Conservation (phyloP, 2,888 invertebrate species). For the Cheilosia pagana region DNA sequence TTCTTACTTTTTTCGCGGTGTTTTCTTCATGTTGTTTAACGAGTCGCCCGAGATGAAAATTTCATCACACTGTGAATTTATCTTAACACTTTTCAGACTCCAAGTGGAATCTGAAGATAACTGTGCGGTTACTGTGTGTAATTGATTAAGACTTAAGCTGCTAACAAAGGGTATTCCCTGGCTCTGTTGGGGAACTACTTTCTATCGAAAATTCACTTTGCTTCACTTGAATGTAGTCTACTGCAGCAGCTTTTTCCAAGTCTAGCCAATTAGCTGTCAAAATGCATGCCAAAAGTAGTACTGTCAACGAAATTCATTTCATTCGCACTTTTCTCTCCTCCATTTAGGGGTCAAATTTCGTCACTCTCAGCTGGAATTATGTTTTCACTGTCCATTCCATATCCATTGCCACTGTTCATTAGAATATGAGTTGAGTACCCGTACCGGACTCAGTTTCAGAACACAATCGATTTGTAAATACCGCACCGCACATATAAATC, state of each 20-base stretch:
- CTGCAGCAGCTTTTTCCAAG: not conserved
- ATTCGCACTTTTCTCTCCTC: slow-evolving; percentile 44
- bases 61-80: slow-evolving; percentile 25
- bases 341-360: slow-evolving; percentile 34
- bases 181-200: slow-evolving; percentile 21
- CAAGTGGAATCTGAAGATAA: not conserved
- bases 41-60: slow-evolving; percentile 7
- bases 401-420: not conserved
- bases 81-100: not conserved
- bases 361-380: slow-evolving; percentile 32
- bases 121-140: not conserved
- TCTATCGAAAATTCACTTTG: slow-evolving; percentile 20
- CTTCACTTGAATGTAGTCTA: not conserved
- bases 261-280: slow-evolving; percentile 22
- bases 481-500: slow-evolving; percentile 7
- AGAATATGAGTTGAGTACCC: not conserved
- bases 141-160: slow-evolving; percentile 39
- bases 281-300: slow-evolving; percentile 29
- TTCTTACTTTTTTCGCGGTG: slow-evolving; percentile 57
- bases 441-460: not conserved
- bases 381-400: not conserved
- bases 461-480: slow-evolving; percentile 5
- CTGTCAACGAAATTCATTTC: slow-evolving; percentile 48
- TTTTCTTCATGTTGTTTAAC: slow-evolving; percentile 31
- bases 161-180: slow-evolving; percentile 32